Evolutionary conservation across 2,797 vertebrate genomes (phyloP).

Genomic region (Micropoecilia bifurca): DNA sequence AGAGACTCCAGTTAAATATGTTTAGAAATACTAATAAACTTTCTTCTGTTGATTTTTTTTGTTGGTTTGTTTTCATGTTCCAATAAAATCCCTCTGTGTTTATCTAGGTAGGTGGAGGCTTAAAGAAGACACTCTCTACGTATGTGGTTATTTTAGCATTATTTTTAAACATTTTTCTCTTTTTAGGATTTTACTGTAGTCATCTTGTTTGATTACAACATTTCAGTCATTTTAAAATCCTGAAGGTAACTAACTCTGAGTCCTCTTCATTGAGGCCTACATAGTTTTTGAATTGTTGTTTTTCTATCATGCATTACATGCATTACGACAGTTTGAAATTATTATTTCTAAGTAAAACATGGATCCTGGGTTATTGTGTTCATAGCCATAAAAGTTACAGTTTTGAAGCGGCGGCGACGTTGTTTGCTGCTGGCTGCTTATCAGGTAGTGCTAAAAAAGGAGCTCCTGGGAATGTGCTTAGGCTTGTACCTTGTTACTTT

Average conservation of each 20-base stretch:
- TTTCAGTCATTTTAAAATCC: background rate
- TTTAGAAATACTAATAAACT: background rate
- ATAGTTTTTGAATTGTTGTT: slow-evolving; percentile 34
- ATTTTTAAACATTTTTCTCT: background rate
- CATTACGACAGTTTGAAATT: background rate
- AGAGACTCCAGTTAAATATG: background rate
- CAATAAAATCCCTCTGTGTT: background rate
- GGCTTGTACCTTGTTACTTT: slow-evolving; percentile 39
- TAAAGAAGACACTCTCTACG: no score
- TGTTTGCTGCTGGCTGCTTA: slow-evolving; percentile 33
- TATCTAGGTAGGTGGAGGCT: background rate
- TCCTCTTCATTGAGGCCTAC: background rate
- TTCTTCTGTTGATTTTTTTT: background rate
- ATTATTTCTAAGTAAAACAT: background rate
- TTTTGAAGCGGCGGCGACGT: slow-evolving; percentile 35
- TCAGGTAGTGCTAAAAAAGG: slow-evolving; percentile 45
- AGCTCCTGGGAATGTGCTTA: slow-evolving; percentile 41
- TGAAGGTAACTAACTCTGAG: background rate
- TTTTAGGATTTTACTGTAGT: background rate
- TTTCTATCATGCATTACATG: slow-evolving; percentile 1
- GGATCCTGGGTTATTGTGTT: slow-evolving; percentile 14
- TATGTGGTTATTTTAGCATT: background rate
- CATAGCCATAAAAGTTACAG: slow-evolving; percentile 24
- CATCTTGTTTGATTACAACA: background rate
- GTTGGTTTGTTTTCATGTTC: background rate